Conservation (phyloP, 92 coral and sea anemone genomes). For the Epizoanthus rinbou region DNA sequence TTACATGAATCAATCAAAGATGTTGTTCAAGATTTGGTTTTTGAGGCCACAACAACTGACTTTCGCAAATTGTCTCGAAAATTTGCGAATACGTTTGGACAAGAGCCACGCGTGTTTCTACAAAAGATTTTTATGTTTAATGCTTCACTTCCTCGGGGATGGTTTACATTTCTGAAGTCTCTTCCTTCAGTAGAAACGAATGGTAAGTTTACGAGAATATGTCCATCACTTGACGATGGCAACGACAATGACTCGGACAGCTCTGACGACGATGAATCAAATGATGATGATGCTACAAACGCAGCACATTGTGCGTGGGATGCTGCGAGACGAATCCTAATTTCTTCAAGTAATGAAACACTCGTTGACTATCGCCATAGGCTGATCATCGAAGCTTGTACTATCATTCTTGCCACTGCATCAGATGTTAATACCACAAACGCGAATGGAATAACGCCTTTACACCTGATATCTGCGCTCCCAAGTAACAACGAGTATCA, state of each 20-base stretch:
- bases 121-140: background rate
- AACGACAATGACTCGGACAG: background rate
- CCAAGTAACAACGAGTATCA: conserved; percentile 40
- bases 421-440: conserved; percentile 21
- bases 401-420: background rate
- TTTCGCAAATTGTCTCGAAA: background rate
- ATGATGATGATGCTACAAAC: too few species aligned
- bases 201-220: background rate
- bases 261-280: too few species aligned
- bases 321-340: too few species aligned
- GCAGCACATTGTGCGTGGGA: too few species aligned
- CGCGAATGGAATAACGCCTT: conserved; percentile 46
- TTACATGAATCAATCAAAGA: background rate
- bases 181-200: conserved; percentile 1
- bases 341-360: background rate
- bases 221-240: background rate
- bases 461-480: conserved; percentile 66
- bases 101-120: conserved; percentile 1
- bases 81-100: background rate
- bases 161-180: background rate
- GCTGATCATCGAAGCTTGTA: background rate
- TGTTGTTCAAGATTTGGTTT: conserved; percentile 16
- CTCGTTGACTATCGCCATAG: conserved; percentile 16
- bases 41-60: background rate
- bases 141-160: background rate